A percentile compares a stretch with the other conserved stretches of the same genome.
Evolutionary conservation across 2,888 invertebrate genomes (phyloP).

Genomic region (Eupithecia dodoneata): DNA sequence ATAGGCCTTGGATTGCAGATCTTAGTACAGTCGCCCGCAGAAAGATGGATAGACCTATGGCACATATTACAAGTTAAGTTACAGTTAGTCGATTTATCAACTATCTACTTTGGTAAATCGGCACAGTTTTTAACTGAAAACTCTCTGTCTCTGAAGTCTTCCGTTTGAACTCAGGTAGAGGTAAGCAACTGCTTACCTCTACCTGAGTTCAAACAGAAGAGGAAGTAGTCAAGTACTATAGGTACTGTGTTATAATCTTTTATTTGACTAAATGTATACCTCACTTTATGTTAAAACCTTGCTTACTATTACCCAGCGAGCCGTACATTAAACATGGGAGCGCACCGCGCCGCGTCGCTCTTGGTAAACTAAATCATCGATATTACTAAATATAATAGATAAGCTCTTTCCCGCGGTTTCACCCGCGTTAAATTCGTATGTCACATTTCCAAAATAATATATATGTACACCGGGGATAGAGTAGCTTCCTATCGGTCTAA

Average conservation of each 20-base stretch:
- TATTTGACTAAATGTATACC: background rate
- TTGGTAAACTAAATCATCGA: slow-evolving; percentile 34
- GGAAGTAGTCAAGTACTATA: background rate
- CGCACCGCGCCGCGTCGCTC: slow-evolving; percentile 28
- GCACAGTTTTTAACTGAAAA: background rate
- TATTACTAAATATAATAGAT: slow-evolving; percentile 34
- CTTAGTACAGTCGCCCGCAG: background rate
- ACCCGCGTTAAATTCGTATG: too few relatives aligned
- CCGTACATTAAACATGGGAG: background rate
- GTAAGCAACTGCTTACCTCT: too few relatives aligned
- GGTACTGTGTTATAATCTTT: background rate
- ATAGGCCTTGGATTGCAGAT: background rate
- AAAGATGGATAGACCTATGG: background rate
- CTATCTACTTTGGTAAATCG: background rate
- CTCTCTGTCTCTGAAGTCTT: too few relatives aligned
- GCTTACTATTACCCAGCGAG: background rate
- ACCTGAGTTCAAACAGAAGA: background rate
- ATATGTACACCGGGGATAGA: too few relatives aligned
- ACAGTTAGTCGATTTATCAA: background rate
- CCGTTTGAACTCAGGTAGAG: too few relatives aligned
- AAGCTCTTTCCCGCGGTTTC: too few relatives aligned
- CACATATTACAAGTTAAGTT: background rate
- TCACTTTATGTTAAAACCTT: too few relatives aligned
- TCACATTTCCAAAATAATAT: too few relatives aligned
- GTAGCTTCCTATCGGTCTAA: too few relatives aligned